Evolutionary conservation across 1,140 invertebrate genomes (phyloP).

Genomic region (Sitophilus oryzae): DNA sequence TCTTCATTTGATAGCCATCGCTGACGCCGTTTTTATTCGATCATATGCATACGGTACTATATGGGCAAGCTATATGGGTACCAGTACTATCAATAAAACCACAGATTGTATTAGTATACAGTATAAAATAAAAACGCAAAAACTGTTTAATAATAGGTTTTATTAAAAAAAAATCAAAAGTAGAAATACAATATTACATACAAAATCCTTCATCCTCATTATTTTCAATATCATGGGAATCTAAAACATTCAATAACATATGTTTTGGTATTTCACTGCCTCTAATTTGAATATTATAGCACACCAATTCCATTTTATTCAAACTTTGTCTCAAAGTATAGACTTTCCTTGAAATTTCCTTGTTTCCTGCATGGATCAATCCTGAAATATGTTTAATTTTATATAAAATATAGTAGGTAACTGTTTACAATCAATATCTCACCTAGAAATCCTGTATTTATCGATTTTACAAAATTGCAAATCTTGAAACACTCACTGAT

Average conservation of each 20-base stretch:
- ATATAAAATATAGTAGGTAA: not conserved
- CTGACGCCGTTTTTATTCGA: too few relatives aligned
- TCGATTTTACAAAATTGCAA: slow-evolving; percentile 63
- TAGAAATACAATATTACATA: slow-evolving; percentile 27
- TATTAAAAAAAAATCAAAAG: not conserved
- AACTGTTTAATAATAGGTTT: not conserved
- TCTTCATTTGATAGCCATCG: too few relatives aligned
- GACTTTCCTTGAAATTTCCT: slow-evolving; percentile 68
- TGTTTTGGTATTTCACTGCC: slow-evolving; percentile 70
- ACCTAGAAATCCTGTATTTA: slow-evolving; percentile 68
- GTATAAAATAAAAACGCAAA: not conserved
- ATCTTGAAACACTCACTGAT: slow-evolving; percentile 67
- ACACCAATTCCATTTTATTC: slow-evolving; percentile 77
- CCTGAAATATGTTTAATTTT: slow-evolving; percentile 34
- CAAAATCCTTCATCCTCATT: slow-evolving; percentile 49
- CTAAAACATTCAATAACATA: slow-evolving; percentile 56
- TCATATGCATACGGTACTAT: too few relatives aligned
- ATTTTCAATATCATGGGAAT: slow-evolving; percentile 40
- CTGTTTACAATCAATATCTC: slow-evolving; percentile 20
- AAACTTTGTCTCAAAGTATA: slow-evolving; percentile 65
- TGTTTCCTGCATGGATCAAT: slow-evolving; percentile 49
- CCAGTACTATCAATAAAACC: too few relatives aligned
- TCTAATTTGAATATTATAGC: slow-evolving; percentile 75
- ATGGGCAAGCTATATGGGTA: too few relatives aligned
- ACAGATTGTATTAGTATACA: too few relatives aligned